These are phyloP conservation scores for Troilus luridus DNA, from an alignment of 2,888 invertebrate genomes.

Conservation along the genomic window DNA sequence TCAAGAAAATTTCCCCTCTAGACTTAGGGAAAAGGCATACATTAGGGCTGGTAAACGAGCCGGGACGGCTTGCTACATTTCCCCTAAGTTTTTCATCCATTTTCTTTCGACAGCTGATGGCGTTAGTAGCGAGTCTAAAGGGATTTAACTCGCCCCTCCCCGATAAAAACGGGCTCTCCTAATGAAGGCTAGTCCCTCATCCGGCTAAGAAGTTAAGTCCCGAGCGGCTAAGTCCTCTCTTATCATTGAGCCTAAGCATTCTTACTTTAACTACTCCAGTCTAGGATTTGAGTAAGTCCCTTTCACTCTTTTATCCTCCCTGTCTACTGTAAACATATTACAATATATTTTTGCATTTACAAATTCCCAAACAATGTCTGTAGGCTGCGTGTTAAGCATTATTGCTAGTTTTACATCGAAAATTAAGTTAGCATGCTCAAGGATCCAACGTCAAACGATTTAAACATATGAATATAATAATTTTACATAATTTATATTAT, in stretches of 20 bases:
- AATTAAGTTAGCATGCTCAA: no score
- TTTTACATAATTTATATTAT: no score
- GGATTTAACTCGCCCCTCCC: slow-evolving; percentile 23
- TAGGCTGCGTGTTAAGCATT: neutral
- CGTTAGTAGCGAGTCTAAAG: slow-evolving; percentile 11
- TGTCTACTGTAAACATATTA: neutral
- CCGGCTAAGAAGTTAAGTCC: slow-evolving; percentile 29
- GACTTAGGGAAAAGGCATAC: slow-evolving; percentile 12
- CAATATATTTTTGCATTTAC: neutral
- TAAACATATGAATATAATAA: no score
- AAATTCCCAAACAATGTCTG: neutral
- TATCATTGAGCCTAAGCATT: slow-evolving; percentile 26
- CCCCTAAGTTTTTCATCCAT: slow-evolving; percentile 37
- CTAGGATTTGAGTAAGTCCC: neutral
- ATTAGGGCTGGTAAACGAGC: slow-evolving; percentile 6
- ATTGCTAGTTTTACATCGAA: no score
- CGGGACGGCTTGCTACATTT: slow-evolving; percentile 23
- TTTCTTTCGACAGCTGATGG: slow-evolving; percentile 50
- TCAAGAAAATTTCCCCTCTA: neutral
- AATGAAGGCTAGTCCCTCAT: slow-evolving; percentile 34
- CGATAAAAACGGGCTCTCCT: slow-evolving; percentile 31
- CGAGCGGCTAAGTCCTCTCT: neutral
- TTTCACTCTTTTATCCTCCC: neutral
- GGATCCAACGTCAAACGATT: no score
- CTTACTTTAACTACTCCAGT: slow-evolving; percentile 16